A percentile compares a stretch with the other conserved stretches of the same genome.
Conservation (phyloP, 2,888 invertebrate species). For the Drosophila flavopinicola region DNA sequence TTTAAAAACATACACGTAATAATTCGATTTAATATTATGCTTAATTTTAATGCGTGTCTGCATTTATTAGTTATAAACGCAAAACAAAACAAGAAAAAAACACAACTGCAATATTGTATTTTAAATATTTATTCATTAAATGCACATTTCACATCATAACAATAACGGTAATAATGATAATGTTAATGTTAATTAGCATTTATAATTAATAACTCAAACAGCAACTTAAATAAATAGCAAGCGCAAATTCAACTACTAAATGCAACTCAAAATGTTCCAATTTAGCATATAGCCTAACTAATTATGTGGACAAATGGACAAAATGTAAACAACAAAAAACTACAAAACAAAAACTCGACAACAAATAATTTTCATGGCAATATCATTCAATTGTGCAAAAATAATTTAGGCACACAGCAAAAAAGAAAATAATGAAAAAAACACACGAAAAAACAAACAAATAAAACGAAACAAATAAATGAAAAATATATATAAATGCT, state of each 20-base stretch:
- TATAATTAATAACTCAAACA: constrained; percentile 63
- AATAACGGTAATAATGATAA: constrained; percentile 50
- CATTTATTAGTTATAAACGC: constrained; percentile 55
- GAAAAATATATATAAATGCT: constrained; percentile 18
- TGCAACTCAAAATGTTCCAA: constrained; percentile 77
- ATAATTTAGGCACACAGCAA: constrained; percentile 55
- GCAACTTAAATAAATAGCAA: constrained; percentile 40
- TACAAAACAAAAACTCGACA: constrained; percentile 27
- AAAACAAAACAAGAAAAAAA: constrained; percentile 45
- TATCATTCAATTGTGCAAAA: constrained; percentile 64
- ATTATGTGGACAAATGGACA: constrained; percentile 59
- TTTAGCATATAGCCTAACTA: constrained; percentile 74
- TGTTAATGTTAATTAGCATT: constrained; percentile 66
- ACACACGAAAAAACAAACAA: constrained; percentile 12
- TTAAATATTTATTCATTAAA: constrained; percentile 78
- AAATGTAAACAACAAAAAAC: constrained; percentile 50
- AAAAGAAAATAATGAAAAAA: constrained; percentile 35
- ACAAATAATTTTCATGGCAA: constrained; percentile 37
- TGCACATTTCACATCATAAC: constrained; percentile 48
- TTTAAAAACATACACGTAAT: constrained; percentile 40
- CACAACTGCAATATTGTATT: constrained; percentile 78
- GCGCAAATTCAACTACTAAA: constrained; percentile 63
- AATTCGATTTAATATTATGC: constrained; percentile 45
- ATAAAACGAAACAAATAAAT: constrained; percentile 35
- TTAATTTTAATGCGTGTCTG: constrained; percentile 42